Evolutionary conservation across 1,140 invertebrate species (phyloP), one percentile per base, ranked within the genome.

Genomic region (Probaryconus sp.): DNA sequence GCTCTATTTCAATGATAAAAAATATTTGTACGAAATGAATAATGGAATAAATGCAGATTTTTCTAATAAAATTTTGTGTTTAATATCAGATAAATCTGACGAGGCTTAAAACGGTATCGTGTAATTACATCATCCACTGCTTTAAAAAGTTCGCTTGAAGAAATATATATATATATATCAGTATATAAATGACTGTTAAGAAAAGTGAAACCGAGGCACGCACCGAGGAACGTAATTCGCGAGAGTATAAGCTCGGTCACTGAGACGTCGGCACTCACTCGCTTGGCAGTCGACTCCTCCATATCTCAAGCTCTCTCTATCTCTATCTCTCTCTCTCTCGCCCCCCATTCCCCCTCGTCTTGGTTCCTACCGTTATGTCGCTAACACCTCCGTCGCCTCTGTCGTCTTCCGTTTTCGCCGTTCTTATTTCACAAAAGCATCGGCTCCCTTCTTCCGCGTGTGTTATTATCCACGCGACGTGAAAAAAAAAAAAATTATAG

Each of bases 181-280:
- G 21, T 24, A 7, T 7, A 24, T 7, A 3, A 21, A 42, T 13
- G 18, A 3, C 11, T 30, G 45, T 37, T 21, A 28, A 50, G 50
- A 33, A 71, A 63, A 69, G 53, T 64, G 71, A 71, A 79, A 78
- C 69, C 61, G 74, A 75, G 73, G 55, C 70, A 72, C 61, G 78
- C 77, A 79, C 80, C 83, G 77, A 79, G 78, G 75, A 82, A 79
- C 79, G 77, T 80, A 80, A 81, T 77, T 82, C 79, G 75, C 80
- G 80, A 51, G 77, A 82, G 81, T 78, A 78, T 81, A 82, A 84
- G 82, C 78, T 79, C 83, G 83, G 80, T 84, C 81, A 84, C 81
- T 74, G 79, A 84, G 77, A 81, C 83, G 82, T 83, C 81, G 81
- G 77, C 81, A 77, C 78, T 81, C 58, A 76, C 69, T 79, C 80